Evolutionary conservation across 37 sponge, comb jelly and placozoan genomes (phyloP).

Genomic region (Diacarnus erythraeanus): DNA sequence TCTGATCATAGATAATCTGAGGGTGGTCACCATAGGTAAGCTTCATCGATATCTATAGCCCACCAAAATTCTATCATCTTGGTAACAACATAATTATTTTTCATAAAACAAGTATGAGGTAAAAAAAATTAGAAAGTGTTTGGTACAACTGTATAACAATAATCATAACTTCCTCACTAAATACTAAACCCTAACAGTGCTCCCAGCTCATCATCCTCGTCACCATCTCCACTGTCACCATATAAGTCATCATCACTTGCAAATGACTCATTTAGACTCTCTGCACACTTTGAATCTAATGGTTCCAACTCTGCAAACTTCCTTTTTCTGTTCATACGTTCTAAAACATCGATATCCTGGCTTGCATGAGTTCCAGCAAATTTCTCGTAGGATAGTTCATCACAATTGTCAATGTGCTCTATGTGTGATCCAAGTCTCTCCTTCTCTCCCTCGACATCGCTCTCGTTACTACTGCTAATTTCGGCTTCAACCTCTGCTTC

Average conservation of each 20-base stretch:
- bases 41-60: too few species aligned
- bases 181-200: neutral
- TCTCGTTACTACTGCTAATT: constrained; percentile 30
- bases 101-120: too few species aligned
- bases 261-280: constrained; percentile 1
- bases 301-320: constrained; percentile 11
- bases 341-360: neutral
- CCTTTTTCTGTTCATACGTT: constrained; percentile 14
- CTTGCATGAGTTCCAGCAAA: constrained; percentile 18
- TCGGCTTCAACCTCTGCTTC: constrained; percentile 82
- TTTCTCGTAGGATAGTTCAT: constrained; percentile 17
- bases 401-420: neutral
- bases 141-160: too few species aligned
- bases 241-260: neutral
- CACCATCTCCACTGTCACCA: constrained; percentile 1
- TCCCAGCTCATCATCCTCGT: constrained; percentile 27
- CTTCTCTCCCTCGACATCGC: neutral
- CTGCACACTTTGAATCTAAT: constrained; percentile 5
- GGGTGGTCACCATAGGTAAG: too few species aligned
- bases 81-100: too few species aligned
- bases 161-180: too few species aligned
- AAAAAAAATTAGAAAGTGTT: too few species aligned
- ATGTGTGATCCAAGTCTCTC: constrained; percentile 19
- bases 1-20: too few species aligned
- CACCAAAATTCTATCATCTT: too few species aligned